A percentile compares a stretch with the other conserved stretches of the same genome.
phyloP scores from a whole-genome alignment of 2,888 invertebrate genomes.

The Ormia ochracea region DNA sequence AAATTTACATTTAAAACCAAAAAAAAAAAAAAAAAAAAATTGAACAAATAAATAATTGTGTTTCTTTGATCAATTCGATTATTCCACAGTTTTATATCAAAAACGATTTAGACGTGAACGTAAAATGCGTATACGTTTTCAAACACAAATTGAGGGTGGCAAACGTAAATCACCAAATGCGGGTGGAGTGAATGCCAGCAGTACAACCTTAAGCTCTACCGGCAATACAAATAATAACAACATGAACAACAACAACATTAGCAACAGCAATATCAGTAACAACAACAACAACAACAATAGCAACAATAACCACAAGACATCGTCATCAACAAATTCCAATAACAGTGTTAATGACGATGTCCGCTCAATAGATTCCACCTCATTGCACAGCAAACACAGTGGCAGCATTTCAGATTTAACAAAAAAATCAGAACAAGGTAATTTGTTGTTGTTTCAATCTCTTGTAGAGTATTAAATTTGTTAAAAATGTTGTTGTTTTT shows the following conservation, averaged over 20 bases:
- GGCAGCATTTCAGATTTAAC: constrained; percentile 65
- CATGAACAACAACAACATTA: constrained; percentile 52
- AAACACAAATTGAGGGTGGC: constrained; percentile 89
- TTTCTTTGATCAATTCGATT: constrained; percentile 23
- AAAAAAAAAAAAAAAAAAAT: too few species aligned
- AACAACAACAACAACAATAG: constrained; percentile 8
- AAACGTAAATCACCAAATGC: constrained; percentile 80
- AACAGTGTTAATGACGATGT: constrained; percentile 55
- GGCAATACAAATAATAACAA: constrained; percentile 61
- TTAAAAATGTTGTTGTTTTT: constrained; percentile 6
- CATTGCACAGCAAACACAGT: constrained; percentile 63
- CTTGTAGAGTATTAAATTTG: background rate
- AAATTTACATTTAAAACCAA: too few species aligned
- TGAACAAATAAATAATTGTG: constrained; percentile 28
- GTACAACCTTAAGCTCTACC: constrained; percentile 55
- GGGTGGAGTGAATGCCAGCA: constrained; percentile 65
- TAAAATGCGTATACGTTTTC: constrained; percentile 87
- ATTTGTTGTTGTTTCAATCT: constrained; percentile 35
- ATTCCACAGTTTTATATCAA: constrained; percentile 87
- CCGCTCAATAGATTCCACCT: constrained; percentile 59
- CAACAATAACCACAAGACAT: constrained; percentile 41
- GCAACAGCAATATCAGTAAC: constrained; percentile 54
- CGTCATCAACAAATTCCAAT: constrained; percentile 51
- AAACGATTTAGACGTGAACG: constrained; percentile 93
- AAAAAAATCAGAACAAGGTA: constrained; percentile 66